These are phyloP conservation scores for Cistogaster globosa DNA, from an alignment of 2,888 invertebrate species.

Conservation along the genomic window DNA sequence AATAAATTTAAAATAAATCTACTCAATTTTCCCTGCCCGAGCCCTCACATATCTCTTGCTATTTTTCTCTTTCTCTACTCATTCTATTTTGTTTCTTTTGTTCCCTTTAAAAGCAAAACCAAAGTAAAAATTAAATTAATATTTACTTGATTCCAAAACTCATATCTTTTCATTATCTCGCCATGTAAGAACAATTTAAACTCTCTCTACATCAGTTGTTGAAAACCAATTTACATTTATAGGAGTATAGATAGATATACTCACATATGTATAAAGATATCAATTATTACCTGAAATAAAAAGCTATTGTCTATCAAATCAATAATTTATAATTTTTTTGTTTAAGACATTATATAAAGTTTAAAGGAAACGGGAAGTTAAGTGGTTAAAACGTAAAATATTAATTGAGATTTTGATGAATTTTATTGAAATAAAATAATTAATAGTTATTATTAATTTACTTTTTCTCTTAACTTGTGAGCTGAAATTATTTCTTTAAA, in stretches of 20 bases:
- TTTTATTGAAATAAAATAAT: no score
- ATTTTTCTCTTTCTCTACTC: conserved; percentile 53
- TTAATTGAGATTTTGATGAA: no score
- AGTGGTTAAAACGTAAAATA: no score
- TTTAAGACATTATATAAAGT: not conserved
- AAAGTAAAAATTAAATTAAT: conserved; percentile 55
- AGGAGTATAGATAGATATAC: no score
- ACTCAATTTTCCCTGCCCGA: conserved; percentile 72
- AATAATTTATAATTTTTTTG: not conserved
- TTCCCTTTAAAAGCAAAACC: conserved; percentile 57
- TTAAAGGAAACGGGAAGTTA: not conserved
- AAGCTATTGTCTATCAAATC: conserved; percentile 15
- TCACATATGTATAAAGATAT: no score
- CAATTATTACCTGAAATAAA: no score
- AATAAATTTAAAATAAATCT: conserved; percentile 43
- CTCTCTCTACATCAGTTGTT: conserved; percentile 25
- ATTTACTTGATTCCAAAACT: conserved; percentile 65
- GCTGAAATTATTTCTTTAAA: no score
- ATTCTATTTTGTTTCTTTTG: conserved; percentile 61
- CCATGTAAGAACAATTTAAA: conserved; percentile 36
- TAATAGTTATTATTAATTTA: no score
- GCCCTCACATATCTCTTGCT: conserved; percentile 72
- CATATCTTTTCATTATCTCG: conserved; percentile 61
- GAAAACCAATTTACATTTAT: conserved; percentile 21
- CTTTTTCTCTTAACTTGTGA: no score